Conservation (phyloP, 2,113 vertebrate genomes). For the Misgurnus mizolepis region DNA sequence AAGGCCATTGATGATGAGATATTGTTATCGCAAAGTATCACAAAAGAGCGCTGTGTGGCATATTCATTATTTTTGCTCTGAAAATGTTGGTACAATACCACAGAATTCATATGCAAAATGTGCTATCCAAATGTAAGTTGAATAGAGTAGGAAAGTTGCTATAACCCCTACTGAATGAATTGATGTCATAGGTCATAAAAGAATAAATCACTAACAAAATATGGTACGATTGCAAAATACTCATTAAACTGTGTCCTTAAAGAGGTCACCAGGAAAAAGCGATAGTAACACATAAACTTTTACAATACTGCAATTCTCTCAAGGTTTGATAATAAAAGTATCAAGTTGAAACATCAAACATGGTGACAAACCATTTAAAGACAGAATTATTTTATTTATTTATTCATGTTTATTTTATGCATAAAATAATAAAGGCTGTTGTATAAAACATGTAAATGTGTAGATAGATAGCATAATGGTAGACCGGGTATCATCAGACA, state of each 20-base stretch:
- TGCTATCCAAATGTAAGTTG: not conserved
- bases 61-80: not conserved
- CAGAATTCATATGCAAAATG: no score
- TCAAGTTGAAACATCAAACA: not conserved
- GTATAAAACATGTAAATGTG: no score
- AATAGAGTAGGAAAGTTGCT: not conserved
- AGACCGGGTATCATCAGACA: no score
- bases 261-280: slow-evolving; percentile 8
- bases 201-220: slow-evolving; percentile 18
- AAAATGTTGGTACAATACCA: not conserved
- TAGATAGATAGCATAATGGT: no score
- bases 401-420: no score
- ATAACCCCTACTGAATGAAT: slow-evolving; percentile 21
- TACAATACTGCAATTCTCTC: slow-evolving; percentile 42
- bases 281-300: slow-evolving; percentile 60
- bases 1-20: slow-evolving; percentile 26
- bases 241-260: slow-evolving; percentile 53
- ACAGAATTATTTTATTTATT: not conserved
- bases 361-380: not conserved
- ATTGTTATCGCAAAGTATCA: slow-evolving; percentile 14
- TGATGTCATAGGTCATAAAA: not conserved
- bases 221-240: slow-evolving; percentile 12
- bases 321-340: slow-evolving; percentile 39
- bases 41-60: not conserved
- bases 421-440: no score